Base-by-base conservation (phyloP, 2,888 invertebrate genomes). In the Acleris emargana region DNA sequence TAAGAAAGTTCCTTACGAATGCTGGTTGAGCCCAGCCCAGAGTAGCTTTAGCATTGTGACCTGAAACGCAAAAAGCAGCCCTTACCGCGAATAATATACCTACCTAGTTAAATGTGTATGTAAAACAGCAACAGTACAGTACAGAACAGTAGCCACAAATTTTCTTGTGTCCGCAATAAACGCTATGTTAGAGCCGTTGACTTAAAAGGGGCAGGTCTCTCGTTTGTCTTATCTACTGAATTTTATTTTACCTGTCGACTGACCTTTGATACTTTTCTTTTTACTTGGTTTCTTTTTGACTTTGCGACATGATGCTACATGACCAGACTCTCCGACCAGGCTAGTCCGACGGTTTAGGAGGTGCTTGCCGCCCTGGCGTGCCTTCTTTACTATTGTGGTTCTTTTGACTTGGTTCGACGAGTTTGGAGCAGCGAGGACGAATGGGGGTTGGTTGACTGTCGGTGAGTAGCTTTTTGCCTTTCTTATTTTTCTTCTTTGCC, bases 251-350 rank as follows among this genome's bases (percentile, higher is more conserved):
- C 50, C 50, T 59, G 62, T 58, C 32, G 61, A 55, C 5, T 71
- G 54, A 0, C 16, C 22, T 6, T 57, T 7, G 13, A 55, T 32
- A 55, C 16, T 47, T 76, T 79, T 66, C 76, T 77, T 51, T 61
- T 75, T 67, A 76, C 79, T 43, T 52, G 73, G 16, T 73, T 71
- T 80, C 68, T 76, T 80, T 66, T 71, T 78, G 5, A 74, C 52
- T 72, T 74, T 80, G 20, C 71, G 74, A 18, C 71, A 64, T 22
- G 5, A 4, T 42, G 45, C 5, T 2, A n/a, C 25, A 18, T 25
- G 22, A 6, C 17, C 43, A 16, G 5, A 13, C 6, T 11, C 6
- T 53, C 18, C 47, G 13, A n/a, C 32, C 1, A 32, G 58, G 49
- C 58, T 61, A 2, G 45, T 22, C 45, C 18, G 53, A 3, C 53